phyloP scores from a whole-genome alignment of 1,140 invertebrate species.

The Trissolcus basalis region DNA sequence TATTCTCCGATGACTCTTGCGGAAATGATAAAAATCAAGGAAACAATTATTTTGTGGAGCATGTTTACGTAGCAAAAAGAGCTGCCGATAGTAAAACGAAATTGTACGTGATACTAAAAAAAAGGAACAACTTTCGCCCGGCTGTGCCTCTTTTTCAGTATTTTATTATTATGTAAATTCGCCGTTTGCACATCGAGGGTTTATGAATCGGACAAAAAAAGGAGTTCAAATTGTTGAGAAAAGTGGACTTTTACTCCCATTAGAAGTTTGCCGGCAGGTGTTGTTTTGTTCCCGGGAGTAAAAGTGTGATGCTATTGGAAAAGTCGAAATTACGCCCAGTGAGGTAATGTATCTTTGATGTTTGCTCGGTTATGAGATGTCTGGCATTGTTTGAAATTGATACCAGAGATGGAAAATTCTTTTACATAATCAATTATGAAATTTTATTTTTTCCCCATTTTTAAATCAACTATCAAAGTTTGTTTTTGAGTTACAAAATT shows the following conservation, averaged over 20 bases:
- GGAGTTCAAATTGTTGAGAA: not conserved
- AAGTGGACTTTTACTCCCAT: not conserved
- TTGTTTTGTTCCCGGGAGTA: not conserved
- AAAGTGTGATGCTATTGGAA: not conserved
- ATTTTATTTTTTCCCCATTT: no score
- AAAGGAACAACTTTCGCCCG: not conserved
- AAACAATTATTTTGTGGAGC: not conserved
- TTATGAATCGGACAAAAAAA: not conserved
- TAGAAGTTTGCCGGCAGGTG: not conserved
- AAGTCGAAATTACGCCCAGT: no score
- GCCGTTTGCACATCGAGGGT: not conserved
- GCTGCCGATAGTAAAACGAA: conserved; percentile 5
- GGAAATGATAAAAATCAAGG: conserved; percentile 6
- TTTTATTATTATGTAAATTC: not conserved
- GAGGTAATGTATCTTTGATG: not conserved
- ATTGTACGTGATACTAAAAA: not conserved
- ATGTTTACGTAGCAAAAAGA: conserved; percentile 4
- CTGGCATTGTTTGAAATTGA: no score
- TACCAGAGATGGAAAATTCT: no score
- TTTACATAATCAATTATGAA: no score
- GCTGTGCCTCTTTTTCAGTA: not conserved
- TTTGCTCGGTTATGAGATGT: not conserved
- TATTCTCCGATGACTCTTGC: not conserved
- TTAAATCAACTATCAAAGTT: no score
- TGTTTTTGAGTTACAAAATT: no score